Base-by-base conservation (phyloP, 2,113 vertebrate genomes). In the Passerina amoena region DNA sequence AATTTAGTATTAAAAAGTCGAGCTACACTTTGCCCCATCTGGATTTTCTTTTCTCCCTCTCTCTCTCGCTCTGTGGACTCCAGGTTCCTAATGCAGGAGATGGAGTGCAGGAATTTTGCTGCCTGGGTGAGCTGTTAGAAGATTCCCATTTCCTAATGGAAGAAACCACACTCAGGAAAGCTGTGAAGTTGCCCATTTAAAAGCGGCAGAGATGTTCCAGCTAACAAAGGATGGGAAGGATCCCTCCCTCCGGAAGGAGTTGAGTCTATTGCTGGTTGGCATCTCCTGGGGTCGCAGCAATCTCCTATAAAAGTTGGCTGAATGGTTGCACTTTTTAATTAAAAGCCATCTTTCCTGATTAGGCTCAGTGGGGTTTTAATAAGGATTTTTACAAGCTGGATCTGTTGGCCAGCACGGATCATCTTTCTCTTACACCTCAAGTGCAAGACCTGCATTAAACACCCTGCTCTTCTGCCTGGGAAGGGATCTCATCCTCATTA, bases 1-100 rank as follows among this genome's bases (percentile, higher is more conserved):
- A 98, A 99, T 99, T 99, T 96, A 99, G 96, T 22, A 91, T 96
- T 94, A 96, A 97, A 97, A 97, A 97, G 97, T 96, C 95, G 42
- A 97, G 94, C 90, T 95, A 88, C 82, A 94, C 94, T 97, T 97
- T 97, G 96, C 96, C 97, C 95, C 93, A 93, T 97, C 97, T 95
- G 93, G 96, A 79, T 95, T 97, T 92, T 94, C 87, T 92, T 40
- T 83, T 84, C 92, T 92, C 64, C 60, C 40, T 73, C 71, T 28
- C 44, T 44, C 68, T 70, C 85, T 86, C 16, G 37, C 94, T 96
- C 91, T 1, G 1, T 1, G 72, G 91, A 8, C 86, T 65, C 77
- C 0, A 5, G 63, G 75, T 42, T 95, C 92, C 96, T 96, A 96
- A 97, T 97, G 96, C 86, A 57, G 53, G 45, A 90, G 95, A 59